Evolutionary conservation across 2,797 vertebrate genomes (phyloP).

Genomic region (Bradypodion pumilum): DNA sequence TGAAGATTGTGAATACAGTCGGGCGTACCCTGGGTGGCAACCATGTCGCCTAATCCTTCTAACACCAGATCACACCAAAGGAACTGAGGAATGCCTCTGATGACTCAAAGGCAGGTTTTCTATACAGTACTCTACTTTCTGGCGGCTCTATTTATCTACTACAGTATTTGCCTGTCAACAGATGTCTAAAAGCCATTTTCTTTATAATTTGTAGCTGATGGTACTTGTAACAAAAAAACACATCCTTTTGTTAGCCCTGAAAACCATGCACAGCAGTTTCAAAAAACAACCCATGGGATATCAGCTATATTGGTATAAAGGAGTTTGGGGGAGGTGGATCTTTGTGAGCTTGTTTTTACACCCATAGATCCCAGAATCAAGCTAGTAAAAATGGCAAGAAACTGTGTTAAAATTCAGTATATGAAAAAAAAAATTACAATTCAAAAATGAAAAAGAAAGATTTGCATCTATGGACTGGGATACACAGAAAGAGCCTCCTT

Average conservation of each 20-base stretch:
- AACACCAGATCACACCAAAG: too few species aligned
- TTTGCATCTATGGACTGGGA: too few species aligned
- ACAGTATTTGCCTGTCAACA: too few species aligned
- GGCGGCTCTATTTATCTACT: too few species aligned
- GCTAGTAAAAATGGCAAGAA: neutral
- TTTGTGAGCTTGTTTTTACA: neutral
- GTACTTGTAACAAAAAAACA: neutral
- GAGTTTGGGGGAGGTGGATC: neutral
- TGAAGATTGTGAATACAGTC: too few species aligned
- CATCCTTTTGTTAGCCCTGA: neutral
- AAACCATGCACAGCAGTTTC: neutral
- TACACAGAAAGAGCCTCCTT: too few species aligned
- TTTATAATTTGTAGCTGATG: neutral
- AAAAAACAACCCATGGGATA: too few species aligned
- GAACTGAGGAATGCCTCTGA: too few species aligned
- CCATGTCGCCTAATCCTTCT: too few species aligned
- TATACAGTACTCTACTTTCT: too few species aligned
- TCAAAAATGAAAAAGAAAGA: neutral
- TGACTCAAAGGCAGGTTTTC: too few species aligned
- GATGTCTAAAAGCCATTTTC: neutral
- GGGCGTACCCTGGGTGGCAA: too few species aligned
- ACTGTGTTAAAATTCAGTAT: neutral
- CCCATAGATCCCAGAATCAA: neutral
- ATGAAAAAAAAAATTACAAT: neutral
- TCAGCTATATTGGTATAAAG: neutral